A percentile compares a stretch with the other conserved stretches of the same genome.
These are phyloP conservation scores for Anguilla japonica DNA, from an alignment of 2,113 vertebrate genomes.

Conservation along the genomic window DNA sequence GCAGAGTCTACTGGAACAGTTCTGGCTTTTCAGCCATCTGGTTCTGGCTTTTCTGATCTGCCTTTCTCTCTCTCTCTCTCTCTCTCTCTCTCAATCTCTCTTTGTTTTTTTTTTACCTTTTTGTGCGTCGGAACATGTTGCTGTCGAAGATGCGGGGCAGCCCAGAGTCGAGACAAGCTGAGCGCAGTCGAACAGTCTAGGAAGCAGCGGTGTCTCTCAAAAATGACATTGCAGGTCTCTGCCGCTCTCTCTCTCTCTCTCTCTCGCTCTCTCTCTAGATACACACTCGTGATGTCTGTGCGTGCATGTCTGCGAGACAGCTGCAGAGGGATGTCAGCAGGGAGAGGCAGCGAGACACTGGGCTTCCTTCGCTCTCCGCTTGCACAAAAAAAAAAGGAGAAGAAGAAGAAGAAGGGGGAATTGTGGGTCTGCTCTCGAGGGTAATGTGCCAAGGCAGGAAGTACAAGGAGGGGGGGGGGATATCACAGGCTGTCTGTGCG, in stretches of 20 bases:
- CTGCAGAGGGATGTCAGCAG: conserved; percentile 12
- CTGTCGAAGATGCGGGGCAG: conserved; percentile 53
- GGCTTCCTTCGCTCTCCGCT: not conserved
- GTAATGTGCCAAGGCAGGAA: conserved; percentile 67
- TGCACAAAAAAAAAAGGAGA: conserved; percentile 8
- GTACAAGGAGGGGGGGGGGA: conserved; percentile 42
- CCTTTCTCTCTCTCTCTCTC: too few species aligned
- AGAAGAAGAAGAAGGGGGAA: conserved; percentile 42
- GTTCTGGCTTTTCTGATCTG: not conserved
- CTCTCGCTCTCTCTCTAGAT: conserved; percentile 42
- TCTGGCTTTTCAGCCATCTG: conserved; percentile 12
- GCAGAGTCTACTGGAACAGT: conserved; percentile 36
- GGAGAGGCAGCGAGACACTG: conserved; percentile 26
- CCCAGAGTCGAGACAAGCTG: conserved; percentile 60
- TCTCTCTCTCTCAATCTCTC: too few species aligned
- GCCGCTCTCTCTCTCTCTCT: conserved; percentile 26
- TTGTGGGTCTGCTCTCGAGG: conserved; percentile 66
- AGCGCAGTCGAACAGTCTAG: conserved; percentile 55
- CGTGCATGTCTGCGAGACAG: conserved; percentile 22
- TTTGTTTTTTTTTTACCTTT: conserved; percentile 65
- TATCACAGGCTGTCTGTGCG: conserved; percentile 29
- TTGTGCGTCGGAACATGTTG: conserved; percentile 80
- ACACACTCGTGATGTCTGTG: conserved; percentile 33
- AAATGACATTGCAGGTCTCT: conserved; percentile 58
- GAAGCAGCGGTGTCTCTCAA: conserved; percentile 58